Evolutionary conservation across 1,140 invertebrate species (phyloP).

Genomic region (Brachionus plicatilis): DNA sequence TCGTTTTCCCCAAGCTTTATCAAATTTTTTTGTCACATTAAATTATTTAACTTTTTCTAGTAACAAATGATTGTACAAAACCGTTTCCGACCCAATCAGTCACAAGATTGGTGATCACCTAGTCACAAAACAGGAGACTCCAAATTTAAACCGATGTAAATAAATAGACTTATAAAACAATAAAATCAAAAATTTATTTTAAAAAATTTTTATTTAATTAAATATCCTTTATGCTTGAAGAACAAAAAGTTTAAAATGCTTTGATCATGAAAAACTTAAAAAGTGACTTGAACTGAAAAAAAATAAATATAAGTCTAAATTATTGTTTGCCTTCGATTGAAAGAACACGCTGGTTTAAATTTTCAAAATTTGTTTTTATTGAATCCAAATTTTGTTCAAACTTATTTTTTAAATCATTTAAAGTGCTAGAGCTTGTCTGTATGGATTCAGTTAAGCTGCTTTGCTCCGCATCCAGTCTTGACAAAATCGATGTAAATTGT

Average conservation of each 20-base stretch:
- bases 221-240: neutral
- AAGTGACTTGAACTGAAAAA: neutral
- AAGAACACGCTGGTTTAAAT: conserved; percentile 6
- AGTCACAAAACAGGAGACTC: no score
- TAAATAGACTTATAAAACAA: neutral
- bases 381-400: conserved; percentile 30
- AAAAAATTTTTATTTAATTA: neutral
- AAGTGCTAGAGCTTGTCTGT: neutral
- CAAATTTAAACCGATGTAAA: neutral
- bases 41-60: no score
- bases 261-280: neutral
- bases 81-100: no score
- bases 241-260: conserved; percentile 5
- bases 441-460: neutral
- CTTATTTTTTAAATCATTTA: neutral
- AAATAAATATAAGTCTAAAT: neutral
- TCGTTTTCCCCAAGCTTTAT: no score
- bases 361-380: conserved; percentile 11
- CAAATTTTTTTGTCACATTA: no score
- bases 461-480: neutral
- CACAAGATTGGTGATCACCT: no score
- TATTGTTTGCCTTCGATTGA: neutral
- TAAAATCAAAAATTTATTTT: neutral
- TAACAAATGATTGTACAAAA: no score
- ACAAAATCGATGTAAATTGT: conserved; percentile 1